Conservation (phyloP, 2,888 invertebrate genomes). For the Sarcophaga caerulescens region DNA sequence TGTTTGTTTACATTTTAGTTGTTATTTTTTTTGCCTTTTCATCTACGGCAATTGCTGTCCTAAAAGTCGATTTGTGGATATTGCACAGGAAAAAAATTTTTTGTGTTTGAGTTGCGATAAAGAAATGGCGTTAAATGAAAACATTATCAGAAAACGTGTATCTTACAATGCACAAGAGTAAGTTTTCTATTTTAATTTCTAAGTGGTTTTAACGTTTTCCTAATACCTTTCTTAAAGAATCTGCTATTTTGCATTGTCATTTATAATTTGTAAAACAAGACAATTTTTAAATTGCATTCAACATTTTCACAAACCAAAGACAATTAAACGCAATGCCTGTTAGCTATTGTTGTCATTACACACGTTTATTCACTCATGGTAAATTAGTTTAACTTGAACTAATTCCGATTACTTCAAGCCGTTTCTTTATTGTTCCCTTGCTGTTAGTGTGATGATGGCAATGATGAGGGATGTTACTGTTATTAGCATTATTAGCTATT, state of each 20-base stretch:
- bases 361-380: not conserved
- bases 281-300: slow-evolving; percentile 51
- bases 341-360: not conserved
- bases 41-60: not conserved
- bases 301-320: slow-evolving; percentile 28
- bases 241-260: slow-evolving; percentile 40
- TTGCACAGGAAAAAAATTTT: not conserved
- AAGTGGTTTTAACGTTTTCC: not conserved
- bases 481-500: slow-evolving; percentile 20
- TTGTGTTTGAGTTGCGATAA: slow-evolving; percentile 24
- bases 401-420: slow-evolving; percentile 30
- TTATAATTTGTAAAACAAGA: slow-evolving; percentile 62
- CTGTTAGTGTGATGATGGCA: not conserved
- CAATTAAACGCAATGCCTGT: slow-evolving; percentile 41
- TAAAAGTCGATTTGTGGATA: not conserved
- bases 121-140: slow-evolving; percentile 56
- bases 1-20: slow-evolving; percentile 32
- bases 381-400: slow-evolving; percentile 7
- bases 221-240: not conserved
- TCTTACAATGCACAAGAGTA: slow-evolving; percentile 52
- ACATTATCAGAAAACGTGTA: slow-evolving; percentile 55
- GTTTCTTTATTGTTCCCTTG: slow-evolving; percentile 3
- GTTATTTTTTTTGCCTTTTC: not conserved
- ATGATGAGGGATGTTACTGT: not conserved
- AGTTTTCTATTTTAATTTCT: slow-evolving; percentile 13